Evolutionary conservation across 1,140 invertebrate species (phyloP).

Genomic region (Bradynema listronoti): DNA sequence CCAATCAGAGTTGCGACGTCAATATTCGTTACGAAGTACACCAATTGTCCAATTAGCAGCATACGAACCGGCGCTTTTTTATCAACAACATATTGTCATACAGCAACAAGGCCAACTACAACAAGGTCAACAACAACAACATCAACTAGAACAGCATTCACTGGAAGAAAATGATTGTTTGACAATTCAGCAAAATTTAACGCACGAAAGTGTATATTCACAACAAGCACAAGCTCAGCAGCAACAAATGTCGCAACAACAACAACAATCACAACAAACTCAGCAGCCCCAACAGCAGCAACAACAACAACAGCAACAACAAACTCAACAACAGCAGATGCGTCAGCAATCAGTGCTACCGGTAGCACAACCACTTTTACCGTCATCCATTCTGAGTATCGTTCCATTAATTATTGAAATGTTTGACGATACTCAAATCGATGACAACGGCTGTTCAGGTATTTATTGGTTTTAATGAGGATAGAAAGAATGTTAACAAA

Average conservation of each 20-base stretch:
- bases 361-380: slow-evolving; percentile 85
- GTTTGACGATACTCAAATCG: slow-evolving; percentile 89
- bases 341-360: too few species aligned
- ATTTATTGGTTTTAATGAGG: slow-evolving; percentile 66
- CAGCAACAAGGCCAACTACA: too few species aligned
- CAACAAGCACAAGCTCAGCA: not conserved
- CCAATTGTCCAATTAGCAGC: slow-evolving; percentile 83
- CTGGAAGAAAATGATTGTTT: slow-evolving; percentile 15
- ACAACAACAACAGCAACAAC: too few species aligned
- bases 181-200: slow-evolving; percentile 5
- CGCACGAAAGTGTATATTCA: slow-evolving; percentile 48
- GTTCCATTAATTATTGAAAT: slow-evolving; percentile 87
- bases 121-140: slow-evolving; percentile 18
- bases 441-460: slow-evolving; percentile 73
- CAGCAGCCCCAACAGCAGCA: not conserved
- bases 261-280: slow-evolving; percentile 22
- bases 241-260: slow-evolving; percentile 17
- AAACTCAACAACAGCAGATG: too few species aligned
- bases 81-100: too few species aligned
- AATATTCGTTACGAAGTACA: slow-evolving; percentile 91
- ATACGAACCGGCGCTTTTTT: slow-evolving; percentile 78
- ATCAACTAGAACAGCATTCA: slow-evolving; percentile 12
- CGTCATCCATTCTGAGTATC: slow-evolving; percentile 86
- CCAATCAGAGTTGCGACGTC: slow-evolving; percentile 82
- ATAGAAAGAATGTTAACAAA: not conserved